Conservation (phyloP, 2,797 vertebrate species). For the Rachycentron canadum region DNA sequence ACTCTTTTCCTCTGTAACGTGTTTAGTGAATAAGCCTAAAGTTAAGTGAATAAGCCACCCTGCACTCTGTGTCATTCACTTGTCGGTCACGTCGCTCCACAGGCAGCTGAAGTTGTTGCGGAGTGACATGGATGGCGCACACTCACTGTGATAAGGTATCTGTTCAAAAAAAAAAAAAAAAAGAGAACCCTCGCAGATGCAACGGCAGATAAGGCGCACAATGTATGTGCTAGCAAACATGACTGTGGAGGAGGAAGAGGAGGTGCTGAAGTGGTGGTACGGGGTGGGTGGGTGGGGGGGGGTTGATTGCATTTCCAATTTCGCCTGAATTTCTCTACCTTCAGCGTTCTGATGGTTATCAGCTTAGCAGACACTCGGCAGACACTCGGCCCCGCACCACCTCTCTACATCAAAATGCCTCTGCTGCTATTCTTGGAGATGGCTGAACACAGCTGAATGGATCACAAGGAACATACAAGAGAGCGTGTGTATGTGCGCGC, state of each 20-base stretch:
- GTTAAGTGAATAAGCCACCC: neutral
- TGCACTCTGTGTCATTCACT: constrained; percentile 25
- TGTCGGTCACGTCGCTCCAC: constrained; percentile 45
- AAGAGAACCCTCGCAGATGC: constrained; percentile 64
- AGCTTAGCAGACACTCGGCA: constrained; percentile 45
- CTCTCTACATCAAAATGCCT: constrained; percentile 67
- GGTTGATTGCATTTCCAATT: constrained; percentile 85
- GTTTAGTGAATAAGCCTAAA: no score
- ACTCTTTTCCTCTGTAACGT: neutral
- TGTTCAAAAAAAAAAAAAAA: constrained; percentile 56
- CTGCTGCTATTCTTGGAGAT: constrained; percentile 32
- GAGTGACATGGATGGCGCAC: constrained; percentile 70
- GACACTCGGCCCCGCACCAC: constrained; percentile 30
- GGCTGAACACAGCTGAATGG: constrained; percentile 37
- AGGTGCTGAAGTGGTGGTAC: constrained; percentile 20
- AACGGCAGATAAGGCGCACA: constrained; percentile 74
- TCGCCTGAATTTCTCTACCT: constrained; percentile 74
- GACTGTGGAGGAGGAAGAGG: constrained; percentile 65
- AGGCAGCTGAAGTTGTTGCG: constrained; percentile 59
- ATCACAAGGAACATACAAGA: constrained; percentile 24
- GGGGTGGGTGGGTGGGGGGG: neutral
- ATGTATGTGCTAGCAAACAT: constrained; percentile 74
- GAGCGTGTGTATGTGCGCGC: neutral
- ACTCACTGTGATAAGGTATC: constrained; percentile 77
- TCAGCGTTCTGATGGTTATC: constrained; percentile 84